Base-by-base conservation (phyloP, 2,888 invertebrate species). In the Caenorhabditis plicata region DNA sequence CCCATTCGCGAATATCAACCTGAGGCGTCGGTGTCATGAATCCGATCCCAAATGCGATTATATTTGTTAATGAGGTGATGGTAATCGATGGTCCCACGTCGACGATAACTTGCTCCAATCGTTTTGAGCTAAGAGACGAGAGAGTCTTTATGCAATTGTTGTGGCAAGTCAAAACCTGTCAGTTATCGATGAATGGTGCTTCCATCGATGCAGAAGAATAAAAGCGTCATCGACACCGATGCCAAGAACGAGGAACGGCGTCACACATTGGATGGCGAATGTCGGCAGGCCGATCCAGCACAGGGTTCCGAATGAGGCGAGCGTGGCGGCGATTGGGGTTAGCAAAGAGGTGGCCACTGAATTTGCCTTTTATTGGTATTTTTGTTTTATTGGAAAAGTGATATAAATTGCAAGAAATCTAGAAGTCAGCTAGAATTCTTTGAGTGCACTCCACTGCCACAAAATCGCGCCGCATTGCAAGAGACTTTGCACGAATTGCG, bases 141-240 rank as follows among this genome's bases (percentile, higher is more conserved):
- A 13, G 33, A 33, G 17, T 15, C 13, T 15, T 33, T 5, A 33
- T 33, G 5, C n/a, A 7, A 15, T 33, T 8, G 19, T n/a, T 2
- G 11, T 42, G 27, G 15, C 15, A 25, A 60, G 17, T 41, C 4
- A 15, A 29, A 15, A 57, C 58, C 29, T 40, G 39, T 58, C 50
- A 15, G 26, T 25, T 26, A 66, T 63, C 1, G 60, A 32, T n/a
- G 41, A 42, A 27, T 60, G 63, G 42, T 72, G 71, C 22, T 64
- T 63, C 79, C 79, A 79, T 13, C 75, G 61, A 45, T 80, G 75
- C 41, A 79, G 50, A 40, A 79, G 57, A 40, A 79, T 77, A 45
- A 79, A 79, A 11, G 78, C 77, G 43, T 79, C 79, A 61, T 79
- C 79, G 19, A 78, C 77, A n/a, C 76, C 77, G 20, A 77, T 74